Evolutionary conservation across 1,140 invertebrate genomes (phyloP).

Genomic region (Whitmania pigra): DNA sequence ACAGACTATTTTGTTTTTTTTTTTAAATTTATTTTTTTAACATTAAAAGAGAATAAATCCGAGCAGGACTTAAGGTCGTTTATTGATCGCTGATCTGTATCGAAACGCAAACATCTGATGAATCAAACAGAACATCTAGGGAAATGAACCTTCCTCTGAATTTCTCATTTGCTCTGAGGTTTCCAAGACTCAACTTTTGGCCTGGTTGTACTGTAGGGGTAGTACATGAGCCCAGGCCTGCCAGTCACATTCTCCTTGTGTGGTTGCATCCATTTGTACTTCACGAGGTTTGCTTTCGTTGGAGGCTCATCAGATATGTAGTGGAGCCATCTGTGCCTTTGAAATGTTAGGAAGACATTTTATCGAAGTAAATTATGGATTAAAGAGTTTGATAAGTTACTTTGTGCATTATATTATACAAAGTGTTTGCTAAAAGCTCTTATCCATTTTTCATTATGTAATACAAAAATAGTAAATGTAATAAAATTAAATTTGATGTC

Average conservation of each 20-base stretch:
- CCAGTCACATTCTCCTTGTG: conserved; percentile 72
- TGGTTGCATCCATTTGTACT: conserved; percentile 69
- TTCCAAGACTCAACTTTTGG: conserved; percentile 74
- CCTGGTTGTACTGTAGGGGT: conserved; percentile 72
- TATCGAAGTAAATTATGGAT: not conserved
- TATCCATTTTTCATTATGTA: no score
- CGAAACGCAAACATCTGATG: no score
- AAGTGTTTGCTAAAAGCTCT: no score
- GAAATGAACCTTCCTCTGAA: no score
- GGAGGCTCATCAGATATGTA: conserved; percentile 70
- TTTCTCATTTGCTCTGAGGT: conserved; percentile 42
- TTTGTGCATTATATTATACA: no score
- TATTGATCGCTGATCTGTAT: no score
- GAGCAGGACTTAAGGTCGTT: conserved; percentile 23
- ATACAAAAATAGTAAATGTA: no score
- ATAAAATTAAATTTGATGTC: no score
- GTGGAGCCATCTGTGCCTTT: conserved; percentile 59
- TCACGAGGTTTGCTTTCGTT: conserved; percentile 37
- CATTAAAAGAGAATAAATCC: not conserved
- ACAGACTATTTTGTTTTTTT: not conserved
- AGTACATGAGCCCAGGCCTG: conserved; percentile 54
- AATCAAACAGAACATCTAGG: no score
- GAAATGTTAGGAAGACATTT: conserved; percentile 24
- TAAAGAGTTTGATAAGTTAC: not conserved
- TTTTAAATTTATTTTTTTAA: not conserved